Evolutionary conservation across 2,888 invertebrate genomes (phyloP).

Genomic region (Eurytoma adleriae): DNA sequence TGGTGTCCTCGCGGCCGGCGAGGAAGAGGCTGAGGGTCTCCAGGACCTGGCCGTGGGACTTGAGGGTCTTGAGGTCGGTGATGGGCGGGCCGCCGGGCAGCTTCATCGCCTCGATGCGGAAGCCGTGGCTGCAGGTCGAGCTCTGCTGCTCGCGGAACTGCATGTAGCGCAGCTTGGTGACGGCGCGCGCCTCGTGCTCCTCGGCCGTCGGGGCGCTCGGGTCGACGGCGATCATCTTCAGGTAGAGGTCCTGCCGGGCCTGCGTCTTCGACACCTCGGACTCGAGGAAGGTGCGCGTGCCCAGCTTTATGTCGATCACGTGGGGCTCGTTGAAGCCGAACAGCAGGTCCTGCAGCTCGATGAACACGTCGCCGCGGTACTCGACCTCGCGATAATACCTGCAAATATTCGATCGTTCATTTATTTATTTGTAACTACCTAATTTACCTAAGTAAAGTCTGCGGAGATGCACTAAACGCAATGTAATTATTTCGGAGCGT

Average conservation of each 20-base stretch:
- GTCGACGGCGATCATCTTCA: conserved; percentile 96
- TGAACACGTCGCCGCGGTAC: conserved; percentile 88
- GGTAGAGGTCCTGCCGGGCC: conserved; percentile 91
- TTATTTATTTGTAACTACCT: too few relatives aligned
- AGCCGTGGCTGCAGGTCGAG: conserved; percentile 94
- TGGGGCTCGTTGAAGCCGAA: conserved; percentile 94
- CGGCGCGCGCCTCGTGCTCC: conserved; percentile 88
- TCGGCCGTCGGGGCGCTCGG: conserved; percentile 89
- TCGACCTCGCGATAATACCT: conserved; percentile 88
- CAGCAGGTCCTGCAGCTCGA: conserved; percentile 95
- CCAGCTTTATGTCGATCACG: conserved; percentile 99
- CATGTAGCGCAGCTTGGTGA: conserved; percentile 98
- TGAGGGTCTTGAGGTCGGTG: conserved; percentile 92
- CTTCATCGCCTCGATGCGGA: conserved; percentile 97
- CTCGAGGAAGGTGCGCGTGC: conserved; percentile 96
- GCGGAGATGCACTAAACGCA: too few relatives aligned
- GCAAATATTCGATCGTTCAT: background rate
- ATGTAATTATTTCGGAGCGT: too few relatives aligned
- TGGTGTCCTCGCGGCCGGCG: conserved; percentile 81
- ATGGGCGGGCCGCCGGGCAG: conserved; percentile 88
- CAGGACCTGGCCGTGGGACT: conserved; percentile 85
- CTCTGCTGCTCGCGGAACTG: conserved; percentile 95
- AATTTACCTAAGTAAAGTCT: too few relatives aligned
- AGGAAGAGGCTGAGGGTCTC: conserved; percentile 87
- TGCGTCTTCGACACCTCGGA: conserved; percentile 93